Evolutionary conservation across 1,140 invertebrate species (phyloP), one percentile per base, ranked within the genome.

Genomic region (Drosophila nebulosa): DNA sequence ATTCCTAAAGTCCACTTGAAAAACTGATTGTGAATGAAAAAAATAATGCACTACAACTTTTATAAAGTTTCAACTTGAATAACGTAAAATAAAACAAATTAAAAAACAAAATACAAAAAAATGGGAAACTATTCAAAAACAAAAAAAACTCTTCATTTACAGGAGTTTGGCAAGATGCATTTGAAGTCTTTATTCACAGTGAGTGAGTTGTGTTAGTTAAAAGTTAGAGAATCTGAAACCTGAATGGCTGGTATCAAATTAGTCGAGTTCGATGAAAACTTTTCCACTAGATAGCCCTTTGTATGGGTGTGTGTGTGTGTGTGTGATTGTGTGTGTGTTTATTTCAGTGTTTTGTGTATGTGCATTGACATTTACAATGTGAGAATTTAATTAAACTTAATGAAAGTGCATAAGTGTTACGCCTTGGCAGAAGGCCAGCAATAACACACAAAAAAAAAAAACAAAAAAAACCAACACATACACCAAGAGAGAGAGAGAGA

Each of bases 301-400:
- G 55, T 32, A 3, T 61, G 57, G 42, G n/a, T 55, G 10, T 24
- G 21, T 55, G 10, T 56, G 27, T 50, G 46, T 71, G 9, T 55
- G 42, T 58, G 55, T 69, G 60, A 30, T 6, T 75, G 51, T 74
- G 68, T 85, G 59, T 64, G 36, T 71, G 58, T 66, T 64, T 81
- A 86, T 86, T 85, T 32, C 30, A 32, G 30, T 32, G 30, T 65
- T 68, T 64, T 73, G 9, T 66, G 59, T 64, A 50, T 71, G 58
- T 66, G 68, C 81, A 86, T 86, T 85, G 81, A 85, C 81, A 85
- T 85, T 85, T 85, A 85, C 81, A 86, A 85, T 86, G 81, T 86
- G 81, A 85, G 81, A 85, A 85, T 85, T 85, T 85, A 85, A 85
- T 85, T 85, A 85, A 85, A 86, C 57, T 85, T 85, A 85, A 85